Evolutionary conservation across 2,888 invertebrate genomes (phyloP), one percentile per base, ranked within the genome.

Genomic region (Pyrgus malvae): DNA sequence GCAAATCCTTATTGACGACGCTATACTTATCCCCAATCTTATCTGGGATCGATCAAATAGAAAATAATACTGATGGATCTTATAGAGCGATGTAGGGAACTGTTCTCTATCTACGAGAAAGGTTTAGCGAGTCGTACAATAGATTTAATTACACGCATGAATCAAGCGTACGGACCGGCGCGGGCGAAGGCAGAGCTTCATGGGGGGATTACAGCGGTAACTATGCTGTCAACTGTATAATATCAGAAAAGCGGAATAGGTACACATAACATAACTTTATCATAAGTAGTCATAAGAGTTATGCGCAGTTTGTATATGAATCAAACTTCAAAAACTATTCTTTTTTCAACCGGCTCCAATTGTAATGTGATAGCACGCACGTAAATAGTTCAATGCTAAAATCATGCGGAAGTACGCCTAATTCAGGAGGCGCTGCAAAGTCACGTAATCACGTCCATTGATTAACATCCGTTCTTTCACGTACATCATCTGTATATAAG

Each of bases 121-220:
- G 80, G 77, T 76, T 72, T 66, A 72, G 70, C 67, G 75, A 72
- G 72, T 70, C 78, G 80, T 76, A 88, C 87, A 87, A 90, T 84
- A 88, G 88, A 89, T 86, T 87, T 88, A 89, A 90, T 90, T 90
- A 88, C 82, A 89, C 89, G 88, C 87, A 86, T 88, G 89, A 86
- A 89, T 87, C 86, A 86, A 87, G 82, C 79, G 72, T 71, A 66
- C 72, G 69, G 72, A 71, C 69, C 65, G 16, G 71, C 66, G 69
- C 61, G 58, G 66, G 50, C 56, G 65, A 54, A 62, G 62, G 64
- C 56, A 60, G 62, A 62, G 59, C 65, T 63, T 57, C 67, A 60
- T 64, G 68, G 64, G 72, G 66, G 70, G 65, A 61, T 61, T 66
- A 42, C 41, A 35, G 33, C 25, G 17, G 33, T 19, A 49, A 49